Conservation (phyloP, 2,113 vertebrate genomes). For the Saguinus imperator region DNA sequence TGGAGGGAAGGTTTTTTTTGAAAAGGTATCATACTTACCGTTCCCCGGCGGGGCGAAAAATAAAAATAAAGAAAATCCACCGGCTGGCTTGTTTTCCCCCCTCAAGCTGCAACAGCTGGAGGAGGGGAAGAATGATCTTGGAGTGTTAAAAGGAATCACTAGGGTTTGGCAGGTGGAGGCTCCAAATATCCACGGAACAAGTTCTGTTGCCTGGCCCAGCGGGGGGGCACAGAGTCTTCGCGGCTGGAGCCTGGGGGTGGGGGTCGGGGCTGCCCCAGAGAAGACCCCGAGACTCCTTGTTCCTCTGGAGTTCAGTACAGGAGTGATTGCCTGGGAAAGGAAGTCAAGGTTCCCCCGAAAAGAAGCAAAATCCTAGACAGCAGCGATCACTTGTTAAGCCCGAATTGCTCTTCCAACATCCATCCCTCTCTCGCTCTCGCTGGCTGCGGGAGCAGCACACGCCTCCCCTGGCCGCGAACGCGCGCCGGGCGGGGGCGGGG, state of each 20-base stretch:
- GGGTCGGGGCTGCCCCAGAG: neutral
- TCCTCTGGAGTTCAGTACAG: conserved; percentile 57
- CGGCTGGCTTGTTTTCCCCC: conserved; percentile 28
- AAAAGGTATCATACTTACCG: conserved; percentile 80
- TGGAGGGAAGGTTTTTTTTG: neutral
- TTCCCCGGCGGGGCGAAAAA: conserved; percentile 72
- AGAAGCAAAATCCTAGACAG: conserved; percentile 64
- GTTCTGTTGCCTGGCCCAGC: conserved; percentile 42
- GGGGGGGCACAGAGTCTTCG: conserved; percentile 16
- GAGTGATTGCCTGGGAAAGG: conserved; percentile 5
- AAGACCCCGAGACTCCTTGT: conserved; percentile 49
- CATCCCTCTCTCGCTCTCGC: conserved; percentile 53
- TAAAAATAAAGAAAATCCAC: conserved; percentile 51
- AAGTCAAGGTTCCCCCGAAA: conserved; percentile 39
- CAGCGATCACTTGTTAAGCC: conserved; percentile 73
- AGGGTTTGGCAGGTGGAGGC: conserved; percentile 65
- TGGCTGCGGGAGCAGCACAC: conserved; percentile 73
- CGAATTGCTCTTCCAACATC: conserved; percentile 68
- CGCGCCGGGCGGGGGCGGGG: conserved; percentile 67
- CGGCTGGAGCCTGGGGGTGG: conserved; percentile 1
- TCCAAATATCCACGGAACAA: conserved; percentile 64
- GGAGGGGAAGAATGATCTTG: conserved; percentile 61
- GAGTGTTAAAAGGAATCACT: conserved; percentile 35
- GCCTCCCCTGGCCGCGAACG: conserved; percentile 72
- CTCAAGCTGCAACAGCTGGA: conserved; percentile 67